These are phyloP conservation scores for Lithobates pipiens DNA, from an alignment of 2,797 vertebrate genomes.

Conservation along the genomic window DNA sequence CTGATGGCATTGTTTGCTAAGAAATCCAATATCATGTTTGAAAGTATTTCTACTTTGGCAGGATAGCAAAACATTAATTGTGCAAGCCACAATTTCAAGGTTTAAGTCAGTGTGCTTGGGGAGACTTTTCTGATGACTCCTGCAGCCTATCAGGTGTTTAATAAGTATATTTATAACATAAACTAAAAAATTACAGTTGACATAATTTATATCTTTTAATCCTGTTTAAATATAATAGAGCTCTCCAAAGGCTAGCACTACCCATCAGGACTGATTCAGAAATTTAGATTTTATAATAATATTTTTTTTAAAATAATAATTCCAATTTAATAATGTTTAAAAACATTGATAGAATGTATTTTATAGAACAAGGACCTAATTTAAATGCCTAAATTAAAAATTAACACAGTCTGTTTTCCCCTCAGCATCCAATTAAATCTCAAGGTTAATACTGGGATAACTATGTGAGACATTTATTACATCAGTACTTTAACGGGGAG, in stretches of 20 bases:
- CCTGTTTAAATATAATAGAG: not conserved
- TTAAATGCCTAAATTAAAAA: too few species aligned
- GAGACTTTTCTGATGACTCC: slow-evolving; percentile 13
- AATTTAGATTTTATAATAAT: not conserved
- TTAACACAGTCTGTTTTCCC: too few species aligned
- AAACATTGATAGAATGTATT: too few species aligned
- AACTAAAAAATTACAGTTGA: not conserved
- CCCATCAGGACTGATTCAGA: not conserved
- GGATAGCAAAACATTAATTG: slow-evolving; percentile 45
- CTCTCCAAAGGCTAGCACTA: too few species aligned
- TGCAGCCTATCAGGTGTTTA: slow-evolving; percentile 22
- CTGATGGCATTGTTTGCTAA: slow-evolving; percentile 39
- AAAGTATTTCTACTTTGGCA: slow-evolving; percentile 46
- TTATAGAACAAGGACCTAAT: too few species aligned
- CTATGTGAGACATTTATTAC: too few species aligned
- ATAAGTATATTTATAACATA: not conserved
- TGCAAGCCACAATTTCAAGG: slow-evolving; percentile 11
- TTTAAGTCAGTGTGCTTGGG: slow-evolving; percentile 12
- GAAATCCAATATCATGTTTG: slow-evolving; percentile 49
- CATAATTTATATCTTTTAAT: not conserved
- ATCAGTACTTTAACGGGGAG: too few species aligned
- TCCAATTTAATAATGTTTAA: too few species aligned
- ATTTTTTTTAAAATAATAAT: not conserved
- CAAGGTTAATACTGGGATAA: too few species aligned
- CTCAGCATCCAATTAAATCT: too few species aligned